phyloP scores from a whole-genome alignment of 2,113 vertebrate genomes.

The Clinocottus analis region DNA sequence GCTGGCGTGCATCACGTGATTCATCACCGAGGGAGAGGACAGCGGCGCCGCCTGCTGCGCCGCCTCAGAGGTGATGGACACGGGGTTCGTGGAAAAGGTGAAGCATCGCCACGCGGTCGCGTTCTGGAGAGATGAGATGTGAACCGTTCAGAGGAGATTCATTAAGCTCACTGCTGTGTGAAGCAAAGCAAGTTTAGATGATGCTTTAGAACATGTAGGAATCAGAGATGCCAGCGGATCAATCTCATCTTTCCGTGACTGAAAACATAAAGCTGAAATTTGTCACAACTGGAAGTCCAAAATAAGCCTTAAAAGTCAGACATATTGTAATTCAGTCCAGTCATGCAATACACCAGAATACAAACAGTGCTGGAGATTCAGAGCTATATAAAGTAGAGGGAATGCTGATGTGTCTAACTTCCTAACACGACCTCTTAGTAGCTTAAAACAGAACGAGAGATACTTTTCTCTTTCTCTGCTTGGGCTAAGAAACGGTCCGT shows the following conservation, averaged over 20 bases:
- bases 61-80: slow-evolving; percentile 70
- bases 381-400: not conserved
- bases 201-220: not conserved
- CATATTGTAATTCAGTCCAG: not conserved
- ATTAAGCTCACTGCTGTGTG: not conserved
- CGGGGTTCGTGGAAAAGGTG: slow-evolving; percentile 89
- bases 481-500: not conserved
- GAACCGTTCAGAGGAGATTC: not conserved
- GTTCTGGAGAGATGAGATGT: slow-evolving; percentile 81
- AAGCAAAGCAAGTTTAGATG: not conserved
- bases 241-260: not conserved
- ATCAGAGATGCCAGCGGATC: not conserved
- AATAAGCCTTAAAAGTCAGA: not conserved
- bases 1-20: slow-evolving; percentile 91
- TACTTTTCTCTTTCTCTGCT: too few species aligned
- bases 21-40: slow-evolving; percentile 89
- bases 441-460: not conserved
- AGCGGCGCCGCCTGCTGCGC: slow-evolving; percentile 73
- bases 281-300: not conserved
- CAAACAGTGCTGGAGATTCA: not conserved
- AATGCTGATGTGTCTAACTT: not conserved
- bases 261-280: not conserved
- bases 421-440: not conserved
- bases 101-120: slow-evolving; percentile 93
- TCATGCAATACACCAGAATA: not conserved